phyloP scores from a whole-genome alignment of 2,888 invertebrate species.

The Meganola albula region DNA sequence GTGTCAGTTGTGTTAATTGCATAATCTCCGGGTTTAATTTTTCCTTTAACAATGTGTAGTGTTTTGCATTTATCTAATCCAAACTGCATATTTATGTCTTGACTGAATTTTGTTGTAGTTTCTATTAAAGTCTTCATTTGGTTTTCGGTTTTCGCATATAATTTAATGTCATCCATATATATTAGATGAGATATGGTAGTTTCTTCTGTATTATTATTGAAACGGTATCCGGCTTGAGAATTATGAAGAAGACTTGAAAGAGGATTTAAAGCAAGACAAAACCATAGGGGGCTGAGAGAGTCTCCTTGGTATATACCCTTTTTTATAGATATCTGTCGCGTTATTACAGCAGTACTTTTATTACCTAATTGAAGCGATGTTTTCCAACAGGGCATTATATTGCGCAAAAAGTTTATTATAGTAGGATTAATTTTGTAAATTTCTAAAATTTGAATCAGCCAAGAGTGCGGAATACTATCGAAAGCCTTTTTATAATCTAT shows the following conservation, averaged over 20 bases:
- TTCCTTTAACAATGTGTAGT: background rate
- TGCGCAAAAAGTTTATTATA: background rate
- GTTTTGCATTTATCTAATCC: background rate
- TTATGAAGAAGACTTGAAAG: too few relatives aligned
- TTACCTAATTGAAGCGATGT: background rate
- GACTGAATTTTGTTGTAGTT: too few relatives aligned
- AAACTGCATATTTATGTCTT: background rate
- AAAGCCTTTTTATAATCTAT: conserved; percentile 13
- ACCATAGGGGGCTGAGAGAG: background rate
- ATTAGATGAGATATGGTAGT: too few relatives aligned
- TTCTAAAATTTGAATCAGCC: conserved; percentile 11
- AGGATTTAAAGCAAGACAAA: background rate
- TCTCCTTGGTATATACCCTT: background rate
- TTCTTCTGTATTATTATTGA: too few relatives aligned
- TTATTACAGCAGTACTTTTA: too few relatives aligned
- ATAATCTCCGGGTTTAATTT: background rate
- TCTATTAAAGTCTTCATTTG: too few relatives aligned
- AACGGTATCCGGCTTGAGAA: too few relatives aligned
- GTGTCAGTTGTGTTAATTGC: background rate
- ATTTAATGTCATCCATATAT: too few relatives aligned
- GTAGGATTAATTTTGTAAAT: background rate
- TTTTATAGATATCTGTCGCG: too few relatives aligned
- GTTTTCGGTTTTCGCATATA: too few relatives aligned
- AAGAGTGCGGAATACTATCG: conserved; percentile 16
- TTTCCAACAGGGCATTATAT: background rate